Evolutionary conservation across 2,888 invertebrate species (phyloP).

Genomic region (Altica lythri): DNA sequence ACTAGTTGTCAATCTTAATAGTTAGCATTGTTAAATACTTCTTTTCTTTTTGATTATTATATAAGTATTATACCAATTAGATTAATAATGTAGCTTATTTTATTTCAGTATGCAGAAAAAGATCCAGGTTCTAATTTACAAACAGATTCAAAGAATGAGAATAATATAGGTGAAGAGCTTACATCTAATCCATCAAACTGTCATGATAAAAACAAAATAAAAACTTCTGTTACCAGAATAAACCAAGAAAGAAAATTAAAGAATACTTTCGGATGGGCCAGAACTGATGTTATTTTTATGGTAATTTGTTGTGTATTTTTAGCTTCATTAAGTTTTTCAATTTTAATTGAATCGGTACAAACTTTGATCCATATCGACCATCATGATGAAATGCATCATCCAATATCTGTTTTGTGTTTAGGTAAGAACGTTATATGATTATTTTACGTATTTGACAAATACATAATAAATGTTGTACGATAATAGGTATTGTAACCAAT

Average conservation of each 20-base stretch:
- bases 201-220: constrained; percentile 36
- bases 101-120: constrained; percentile 49
- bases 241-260: constrained; percentile 68
- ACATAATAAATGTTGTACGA: no score
- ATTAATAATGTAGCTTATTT: no score
- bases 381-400: constrained; percentile 74
- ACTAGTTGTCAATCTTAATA: no score
- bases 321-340: constrained; percentile 80
- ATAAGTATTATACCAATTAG: no score
- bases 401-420: constrained; percentile 73
- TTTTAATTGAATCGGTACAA: constrained; percentile 81
- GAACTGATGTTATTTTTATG: constrained; percentile 85
- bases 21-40: no score
- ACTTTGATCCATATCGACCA: constrained; percentile 76
- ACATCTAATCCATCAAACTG: constrained; percentile 28
- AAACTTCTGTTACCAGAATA: constrained; percentile 36
- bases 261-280: constrained; percentile 92
- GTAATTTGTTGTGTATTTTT: constrained; percentile 81
- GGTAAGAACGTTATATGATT: no score
- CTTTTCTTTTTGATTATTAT: no score
- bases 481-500: no score
- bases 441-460: no score
- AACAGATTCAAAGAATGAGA: constrained; percentile 27
- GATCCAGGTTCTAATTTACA: constrained; percentile 22
- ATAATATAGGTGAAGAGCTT: constrained; percentile 35